Evolutionary conservation across 2,888 invertebrate species (phyloP).

Genomic region (Bombylius discolor): DNA sequence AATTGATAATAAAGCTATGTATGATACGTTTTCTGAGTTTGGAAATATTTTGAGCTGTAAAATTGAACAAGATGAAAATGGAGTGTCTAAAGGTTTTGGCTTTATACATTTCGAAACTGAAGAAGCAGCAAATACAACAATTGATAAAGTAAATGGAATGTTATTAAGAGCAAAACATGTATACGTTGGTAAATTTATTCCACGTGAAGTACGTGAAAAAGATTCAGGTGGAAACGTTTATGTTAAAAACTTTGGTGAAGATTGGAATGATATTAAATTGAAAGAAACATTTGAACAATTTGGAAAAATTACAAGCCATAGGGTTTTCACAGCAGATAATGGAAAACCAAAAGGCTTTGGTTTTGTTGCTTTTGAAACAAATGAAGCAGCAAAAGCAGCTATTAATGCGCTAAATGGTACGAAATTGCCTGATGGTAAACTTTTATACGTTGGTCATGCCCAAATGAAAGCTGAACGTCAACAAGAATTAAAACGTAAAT

Average conservation of each 20-base stretch:
- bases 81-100: slow-evolving; percentile 91
- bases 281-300: too few relatives aligned
- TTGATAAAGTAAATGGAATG: slow-evolving; percentile 97
- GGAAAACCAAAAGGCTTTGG: slow-evolving; percentile 96
- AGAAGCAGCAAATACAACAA: slow-evolving; percentile 93
- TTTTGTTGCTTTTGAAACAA: slow-evolving; percentile 95
- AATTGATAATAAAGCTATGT: slow-evolving; percentile 99
- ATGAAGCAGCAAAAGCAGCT: slow-evolving; percentile 94
- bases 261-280: too few relatives aligned
- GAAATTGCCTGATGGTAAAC: slow-evolving; percentile 72
- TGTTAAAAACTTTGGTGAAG: too few relatives aligned
- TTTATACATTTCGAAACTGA: slow-evolving; percentile 99
- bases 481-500: slow-evolving; percentile 89
- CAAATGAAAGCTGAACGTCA: slow-evolving; percentile 99
- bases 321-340: slow-evolving; percentile 79
- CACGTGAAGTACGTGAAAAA: too few relatives aligned
- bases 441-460: slow-evolving; percentile 91
- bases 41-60: slow-evolving; percentile 99
- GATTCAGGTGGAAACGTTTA: too few relatives aligned
- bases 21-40: slow-evolving; percentile 97
- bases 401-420: slow-evolving; percentile 85
- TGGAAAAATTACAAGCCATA: slow-evolving; percentile 86
- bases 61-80: slow-evolving; percentile 91
- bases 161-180: slow-evolving; percentile 97
- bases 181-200: slow-evolving; percentile 95